Evolutionary conservation across 2,113 vertebrate genomes (phyloP).

Genomic region (Dicentrarchus labrax): DNA sequence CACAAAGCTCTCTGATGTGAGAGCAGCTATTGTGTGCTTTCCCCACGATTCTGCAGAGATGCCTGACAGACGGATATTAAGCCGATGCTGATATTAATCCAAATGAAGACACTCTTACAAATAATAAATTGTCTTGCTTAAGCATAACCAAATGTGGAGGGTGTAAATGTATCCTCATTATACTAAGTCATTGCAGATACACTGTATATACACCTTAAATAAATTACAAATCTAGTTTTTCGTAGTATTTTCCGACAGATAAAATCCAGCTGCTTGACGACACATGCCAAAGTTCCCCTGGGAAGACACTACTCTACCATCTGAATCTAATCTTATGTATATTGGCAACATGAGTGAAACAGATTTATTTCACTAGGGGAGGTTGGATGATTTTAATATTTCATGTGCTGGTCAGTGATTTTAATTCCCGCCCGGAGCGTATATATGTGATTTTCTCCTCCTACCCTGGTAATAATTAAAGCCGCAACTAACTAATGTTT

Average conservation of each 20-base stretch:
- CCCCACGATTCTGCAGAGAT: conserved; percentile 9
- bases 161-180: conserved; percentile 1
- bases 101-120: conserved; percentile 1
- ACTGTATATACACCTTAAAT: neutral
- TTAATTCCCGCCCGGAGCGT: conserved; percentile 16
- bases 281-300: conserved; percentile 25
- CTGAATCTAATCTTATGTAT: conserved; percentile 47
- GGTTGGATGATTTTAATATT: conserved; percentile 47
- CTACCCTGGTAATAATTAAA: conserved; percentile 39
- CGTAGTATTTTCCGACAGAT: neutral
- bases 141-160: neutral
- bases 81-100: conserved; percentile 27
- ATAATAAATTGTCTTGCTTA: neutral
- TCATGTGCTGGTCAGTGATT: conserved; percentile 49
- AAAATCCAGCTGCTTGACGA: conserved; percentile 3
- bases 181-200: neutral
- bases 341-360: conserved; percentile 19
- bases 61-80: conserved; percentile 23
- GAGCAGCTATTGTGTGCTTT: conserved; percentile 9
- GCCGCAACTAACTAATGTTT: conserved; percentile 29
- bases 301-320: conserved; percentile 31
- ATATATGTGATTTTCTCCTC: conserved; percentile 13
- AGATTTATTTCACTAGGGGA: conserved; percentile 25
- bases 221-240: neutral
- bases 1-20: conserved; percentile 26